Conservation (phyloP, 1,140 invertebrate genomes). For the Semibalanus balanoides region DNA sequence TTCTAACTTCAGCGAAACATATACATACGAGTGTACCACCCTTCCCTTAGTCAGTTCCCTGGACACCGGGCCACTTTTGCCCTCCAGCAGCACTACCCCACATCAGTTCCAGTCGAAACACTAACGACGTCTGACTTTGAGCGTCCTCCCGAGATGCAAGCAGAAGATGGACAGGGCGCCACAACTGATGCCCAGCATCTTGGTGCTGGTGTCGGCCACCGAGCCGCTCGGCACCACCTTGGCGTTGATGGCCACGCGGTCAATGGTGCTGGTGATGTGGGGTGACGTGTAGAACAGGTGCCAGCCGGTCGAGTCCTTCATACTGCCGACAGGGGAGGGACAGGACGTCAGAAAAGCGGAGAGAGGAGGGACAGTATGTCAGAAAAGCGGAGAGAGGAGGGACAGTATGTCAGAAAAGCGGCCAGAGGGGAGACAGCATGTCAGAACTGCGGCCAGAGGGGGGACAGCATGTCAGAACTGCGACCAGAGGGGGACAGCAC, state of each 20-base stretch:
- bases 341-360: not conserved
- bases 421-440: too few species aligned
- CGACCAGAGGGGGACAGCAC: too few species aligned
- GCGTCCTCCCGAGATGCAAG: conserved; percentile 67
- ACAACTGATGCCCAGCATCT: conserved; percentile 79
- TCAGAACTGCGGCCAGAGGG: too few species aligned
- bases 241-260: conserved; percentile 84
- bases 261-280: conserved; percentile 73
- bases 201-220: conserved; percentile 39
- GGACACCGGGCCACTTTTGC: too few species aligned
- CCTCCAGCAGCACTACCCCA: too few species aligned
- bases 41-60: too few species aligned
- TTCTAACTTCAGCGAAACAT: too few species aligned
- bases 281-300: conserved; percentile 87
- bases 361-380: not conserved
- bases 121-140: conserved; percentile 52
- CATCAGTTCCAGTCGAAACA: too few species aligned
- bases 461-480: too few species aligned
- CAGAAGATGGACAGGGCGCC: conserved; percentile 75
- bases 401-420: too few species aligned
- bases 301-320: conserved; percentile 88
- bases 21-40: too few species aligned
- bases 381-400: not conserved
- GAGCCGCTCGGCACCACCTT: conserved; percentile 52
- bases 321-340: not conserved